Conservation (phyloP, 2,797 vertebrate genomes). For the Yasuhikotakia modesta region DNA sequence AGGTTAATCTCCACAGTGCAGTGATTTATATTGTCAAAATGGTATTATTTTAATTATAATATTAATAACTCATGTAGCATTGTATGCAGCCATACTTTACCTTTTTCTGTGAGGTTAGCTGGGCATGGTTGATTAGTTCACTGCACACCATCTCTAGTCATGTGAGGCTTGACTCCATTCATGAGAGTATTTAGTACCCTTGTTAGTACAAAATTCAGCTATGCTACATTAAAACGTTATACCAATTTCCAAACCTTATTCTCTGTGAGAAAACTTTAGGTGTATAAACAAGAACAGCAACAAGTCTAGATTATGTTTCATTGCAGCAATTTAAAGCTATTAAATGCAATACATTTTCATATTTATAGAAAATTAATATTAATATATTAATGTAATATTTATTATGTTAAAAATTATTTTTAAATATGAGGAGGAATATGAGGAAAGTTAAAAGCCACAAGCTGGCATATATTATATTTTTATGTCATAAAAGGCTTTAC, state of each 20-base stretch:
- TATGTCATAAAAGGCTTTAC: too few relatives aligned
- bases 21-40: background rate
- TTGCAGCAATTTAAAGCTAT: background rate
- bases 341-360: background rate
- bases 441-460: background rate
- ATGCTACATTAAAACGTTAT: conserved; percentile 2
- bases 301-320: background rate
- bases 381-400: background rate
- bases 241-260: conserved; percentile 9
- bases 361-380: too few relatives aligned
- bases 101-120: conserved; percentile 60
- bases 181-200: conserved; percentile 61
- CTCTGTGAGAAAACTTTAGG: background rate
- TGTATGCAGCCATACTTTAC: conserved; percentile 68
- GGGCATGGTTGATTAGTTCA: conserved; percentile 62
- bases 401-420: background rate
- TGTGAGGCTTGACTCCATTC: conserved; percentile 69
- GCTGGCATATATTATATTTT: too few relatives aligned
- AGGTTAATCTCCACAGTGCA: conserved; percentile 58
- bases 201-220: conserved; percentile 67
- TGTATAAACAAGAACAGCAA: background rate
- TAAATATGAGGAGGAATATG: background rate
- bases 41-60: conserved; percentile 14
- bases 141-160: conserved; percentile 72
- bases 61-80: conserved; percentile 19